These are phyloP conservation scores for Drosophila pegasa DNA, from an alignment of 2,888 invertebrate species.

Conservation along the genomic window DNA sequence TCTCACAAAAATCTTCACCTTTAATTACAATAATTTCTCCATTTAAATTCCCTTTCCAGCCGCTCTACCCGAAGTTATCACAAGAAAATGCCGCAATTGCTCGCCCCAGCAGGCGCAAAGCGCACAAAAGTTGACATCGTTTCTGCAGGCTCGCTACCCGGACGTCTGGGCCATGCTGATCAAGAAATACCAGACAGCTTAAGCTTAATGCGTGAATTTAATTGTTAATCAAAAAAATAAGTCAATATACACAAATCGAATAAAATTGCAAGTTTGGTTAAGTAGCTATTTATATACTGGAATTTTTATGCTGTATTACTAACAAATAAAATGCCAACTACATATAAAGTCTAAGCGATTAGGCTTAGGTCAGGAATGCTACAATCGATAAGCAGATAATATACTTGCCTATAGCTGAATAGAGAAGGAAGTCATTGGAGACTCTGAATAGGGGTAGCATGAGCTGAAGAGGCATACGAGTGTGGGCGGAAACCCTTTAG, in stretches of 20 bases:
- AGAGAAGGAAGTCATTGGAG: too few relatives aligned
- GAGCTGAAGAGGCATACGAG: too few relatives aligned
- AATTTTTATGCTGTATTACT: slow-evolving; percentile 5
- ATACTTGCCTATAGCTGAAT: too few relatives aligned
- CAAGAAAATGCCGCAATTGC: slow-evolving; percentile 86
- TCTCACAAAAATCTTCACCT: not conserved
- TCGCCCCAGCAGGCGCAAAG: slow-evolving; percentile 85
- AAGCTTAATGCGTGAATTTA: slow-evolving; percentile 32
- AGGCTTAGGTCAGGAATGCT: too few relatives aligned
- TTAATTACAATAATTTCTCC: not conserved
- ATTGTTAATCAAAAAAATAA: slow-evolving; percentile 23
- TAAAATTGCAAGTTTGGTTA: slow-evolving; percentile 12
- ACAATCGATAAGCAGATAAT: too few relatives aligned
- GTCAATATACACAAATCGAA: slow-evolving; percentile 17
- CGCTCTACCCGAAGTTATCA: slow-evolving; percentile 86
- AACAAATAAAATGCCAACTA: slow-evolving; percentile 3
- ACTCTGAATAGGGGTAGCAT: too few relatives aligned
- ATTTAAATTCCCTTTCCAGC: slow-evolving; percentile 32
- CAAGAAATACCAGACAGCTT: slow-evolving; percentile 83
- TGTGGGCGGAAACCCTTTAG: too few relatives aligned
- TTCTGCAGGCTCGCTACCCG: slow-evolving; percentile 86
- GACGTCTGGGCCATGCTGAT: slow-evolving; percentile 86
- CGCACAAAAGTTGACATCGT: slow-evolving; percentile 86
- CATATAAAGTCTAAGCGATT: not conserved
- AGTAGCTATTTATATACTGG: slow-evolving; percentile 7